phyloP scores from a whole-genome alignment of 2,113 vertebrate genomes.

The Podocnemis expansa region DNA sequence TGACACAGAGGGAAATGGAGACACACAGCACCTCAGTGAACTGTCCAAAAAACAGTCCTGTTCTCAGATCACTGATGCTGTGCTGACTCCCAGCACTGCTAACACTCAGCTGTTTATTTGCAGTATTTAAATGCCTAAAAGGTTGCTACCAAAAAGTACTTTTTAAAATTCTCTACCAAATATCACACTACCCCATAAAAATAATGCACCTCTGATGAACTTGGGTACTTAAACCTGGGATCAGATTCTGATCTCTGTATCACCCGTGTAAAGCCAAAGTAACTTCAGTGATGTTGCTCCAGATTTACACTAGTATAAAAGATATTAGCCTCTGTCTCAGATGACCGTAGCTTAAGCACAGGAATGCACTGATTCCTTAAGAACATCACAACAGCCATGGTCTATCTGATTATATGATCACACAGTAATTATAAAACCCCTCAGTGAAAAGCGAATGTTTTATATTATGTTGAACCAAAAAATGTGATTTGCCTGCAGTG shows the following conservation, averaged over 20 bases:
- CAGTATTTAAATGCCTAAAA: neutral
- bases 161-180: neutral
- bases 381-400: neutral
- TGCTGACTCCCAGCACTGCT: neutral
- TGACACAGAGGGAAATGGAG: neutral
- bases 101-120: neutral
- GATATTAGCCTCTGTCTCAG: neutral
- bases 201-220: neutral
- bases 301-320: neutral
- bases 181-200: neutral
- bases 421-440: neutral
- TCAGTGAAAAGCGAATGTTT: neutral
- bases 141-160: neutral
- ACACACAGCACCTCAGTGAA: neutral
- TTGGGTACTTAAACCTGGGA: neutral
- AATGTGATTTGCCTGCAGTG: neutral
- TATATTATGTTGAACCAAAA: neutral
- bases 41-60: neutral
- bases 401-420: neutral
- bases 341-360: neutral
- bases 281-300: neutral
- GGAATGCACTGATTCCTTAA: neutral
- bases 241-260: neutral
- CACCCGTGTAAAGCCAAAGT: neutral
- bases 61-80: neutral